These are phyloP conservation scores for Cephus pygmeus DNA, from an alignment of 2,888 invertebrate genomes.

Conservation along the genomic window DNA sequence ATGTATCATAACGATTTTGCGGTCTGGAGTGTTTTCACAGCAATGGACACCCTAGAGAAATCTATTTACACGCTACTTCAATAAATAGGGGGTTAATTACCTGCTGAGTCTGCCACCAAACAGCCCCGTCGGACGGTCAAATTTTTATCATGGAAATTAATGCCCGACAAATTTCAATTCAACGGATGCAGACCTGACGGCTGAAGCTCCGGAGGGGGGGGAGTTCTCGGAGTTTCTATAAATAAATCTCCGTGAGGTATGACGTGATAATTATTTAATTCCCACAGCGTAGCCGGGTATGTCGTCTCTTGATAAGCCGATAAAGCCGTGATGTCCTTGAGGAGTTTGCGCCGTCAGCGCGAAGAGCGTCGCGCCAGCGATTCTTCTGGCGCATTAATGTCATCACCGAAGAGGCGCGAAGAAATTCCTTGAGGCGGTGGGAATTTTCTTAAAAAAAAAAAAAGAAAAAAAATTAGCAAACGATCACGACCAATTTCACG, in stretches of 20 bases:
- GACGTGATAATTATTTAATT: constrained; percentile 12
- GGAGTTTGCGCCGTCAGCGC: constrained; percentile 43
- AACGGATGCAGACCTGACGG: background rate
- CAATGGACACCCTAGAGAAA: background rate
- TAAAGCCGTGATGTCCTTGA: constrained; percentile 45
- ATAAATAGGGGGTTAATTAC: background rate
- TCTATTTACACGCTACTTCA: background rate
- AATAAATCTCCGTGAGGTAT: background rate
- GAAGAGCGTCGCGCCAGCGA: constrained; percentile 36
- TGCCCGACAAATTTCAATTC: background rate
- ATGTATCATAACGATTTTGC: background rate
- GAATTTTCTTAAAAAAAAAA: background rate
- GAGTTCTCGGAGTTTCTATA: constrained; percentile 32
- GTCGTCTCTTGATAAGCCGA: constrained; percentile 41
- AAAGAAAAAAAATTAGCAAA: background rate
- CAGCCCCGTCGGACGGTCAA: background rate
- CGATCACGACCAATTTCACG: background rate
- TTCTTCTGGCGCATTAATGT: constrained; percentile 28
- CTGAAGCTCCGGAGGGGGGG: constrained; percentile 3
- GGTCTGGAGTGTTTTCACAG: background rate
- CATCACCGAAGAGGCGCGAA: constrained; percentile 8
- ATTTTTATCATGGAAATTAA: background rate
- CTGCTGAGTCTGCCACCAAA: background rate
- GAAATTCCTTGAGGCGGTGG: background rate
- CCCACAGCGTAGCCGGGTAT: constrained; percentile 12